phyloP scores from a whole-genome alignment of 2,797 vertebrate species.

The Clarias pachynema region DNA sequence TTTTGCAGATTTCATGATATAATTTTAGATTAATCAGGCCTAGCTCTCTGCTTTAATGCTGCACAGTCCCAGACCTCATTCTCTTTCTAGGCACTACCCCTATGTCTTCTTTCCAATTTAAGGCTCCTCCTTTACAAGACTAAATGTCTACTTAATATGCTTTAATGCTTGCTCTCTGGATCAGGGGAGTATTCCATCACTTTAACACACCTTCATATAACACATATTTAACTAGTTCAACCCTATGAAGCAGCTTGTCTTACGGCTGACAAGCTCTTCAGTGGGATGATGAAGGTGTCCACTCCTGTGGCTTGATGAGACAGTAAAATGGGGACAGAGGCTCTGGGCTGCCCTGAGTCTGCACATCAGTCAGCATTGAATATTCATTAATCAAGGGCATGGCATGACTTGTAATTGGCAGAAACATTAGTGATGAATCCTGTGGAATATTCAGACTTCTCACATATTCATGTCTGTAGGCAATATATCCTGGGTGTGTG shows the following conservation, averaged over 20 bases:
- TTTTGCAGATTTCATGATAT: constrained; percentile 53
- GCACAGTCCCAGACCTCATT: constrained; percentile 71
- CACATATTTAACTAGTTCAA: constrained; percentile 85
- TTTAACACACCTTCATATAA: constrained; percentile 88
- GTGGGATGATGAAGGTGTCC: constrained; percentile 80
- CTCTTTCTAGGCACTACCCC: constrained; percentile 66
- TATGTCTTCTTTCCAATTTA: constrained; percentile 78
- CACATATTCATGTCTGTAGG: constrained; percentile 83
- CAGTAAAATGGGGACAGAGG: constrained; percentile 80
- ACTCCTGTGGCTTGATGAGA: constrained; percentile 82
- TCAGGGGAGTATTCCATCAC: constrained; percentile 81
- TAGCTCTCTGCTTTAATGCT: constrained; percentile 30
- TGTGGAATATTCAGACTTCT: constrained; percentile 75
- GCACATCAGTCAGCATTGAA: constrained; percentile 81
- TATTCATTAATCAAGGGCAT: constrained; percentile 87
- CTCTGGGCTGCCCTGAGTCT: constrained; percentile 71
- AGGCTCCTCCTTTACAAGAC: constrained; percentile 80
- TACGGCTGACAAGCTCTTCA: constrained; percentile 76
- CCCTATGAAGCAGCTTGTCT: constrained; percentile 83
- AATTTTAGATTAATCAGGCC: constrained; percentile 48
- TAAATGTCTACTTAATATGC: constrained; percentile 87
- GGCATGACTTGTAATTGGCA: constrained; percentile 88
- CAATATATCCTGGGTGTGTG: constrained; percentile 74
- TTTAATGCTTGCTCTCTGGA: constrained; percentile 85
- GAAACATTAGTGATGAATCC: constrained; percentile 85